Base-by-base conservation (phyloP, 2,888 invertebrate genomes). In the Slavum lentiscoides region DNA sequence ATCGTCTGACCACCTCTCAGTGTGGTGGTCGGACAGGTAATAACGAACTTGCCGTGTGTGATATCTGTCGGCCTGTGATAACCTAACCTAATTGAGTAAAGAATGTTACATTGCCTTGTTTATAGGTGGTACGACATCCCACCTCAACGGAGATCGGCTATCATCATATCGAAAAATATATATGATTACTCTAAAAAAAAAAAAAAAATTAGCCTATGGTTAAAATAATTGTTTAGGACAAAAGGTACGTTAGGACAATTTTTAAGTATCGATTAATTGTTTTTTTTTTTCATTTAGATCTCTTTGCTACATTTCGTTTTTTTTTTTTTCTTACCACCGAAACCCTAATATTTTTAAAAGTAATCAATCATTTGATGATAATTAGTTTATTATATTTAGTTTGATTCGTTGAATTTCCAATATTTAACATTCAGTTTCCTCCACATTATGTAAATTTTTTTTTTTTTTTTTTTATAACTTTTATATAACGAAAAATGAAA, bases 21-120 rank as follows among this genome's bases (percentile, higher is more conserved):
- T 67, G 11, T 49, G 19, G 39, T 58, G 66, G 70, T 23, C 11
- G 11, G 77, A 62, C 68, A 21, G 49, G 61, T 76, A 69, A 69
- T 61, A 30, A 76, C 69, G 61, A 49, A 68, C 68, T 76, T 69
- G 76, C 76, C 76, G 76, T 76, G 59, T 76, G 37, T 69, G 76
- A 37, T 61, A 61, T 61, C 69, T 76, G 76, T 76, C 69, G 69
- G 76, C 76, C 76, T 68, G 76, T 69, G 61, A 69, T 76, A 68
- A 76, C 76, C 59, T 76, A 69, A 76, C 49, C 69, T 76, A 76
- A 76, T 76, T 76, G 76, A 76, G 76, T 76, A 76, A 76, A 76
- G 76, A 76, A 53, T 76, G 76, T 76, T 76, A 76, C 76, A 76
- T 76, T 76, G 76, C 76, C 76, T 76, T 76, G 76, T 76, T 76